Percentiles rank a stretch among this genome's conserved stretches.
These are phyloP conservation scores for Goniozus legneri DNA, from an alignment of 1,140 invertebrate genomes.

Conservation along the genomic window DNA sequence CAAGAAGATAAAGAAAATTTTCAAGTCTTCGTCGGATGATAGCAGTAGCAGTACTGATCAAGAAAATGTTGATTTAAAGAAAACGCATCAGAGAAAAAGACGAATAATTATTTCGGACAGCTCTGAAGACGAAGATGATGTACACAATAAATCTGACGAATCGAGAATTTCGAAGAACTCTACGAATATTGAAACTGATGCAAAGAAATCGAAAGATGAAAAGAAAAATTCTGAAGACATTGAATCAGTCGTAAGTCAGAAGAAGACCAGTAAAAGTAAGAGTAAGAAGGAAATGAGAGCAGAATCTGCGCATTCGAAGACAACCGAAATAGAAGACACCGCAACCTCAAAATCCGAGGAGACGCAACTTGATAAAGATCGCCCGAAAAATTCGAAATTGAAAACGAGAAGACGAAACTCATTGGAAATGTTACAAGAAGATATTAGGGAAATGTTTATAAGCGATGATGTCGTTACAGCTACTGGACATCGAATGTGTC, in stretches of 20 bases:
- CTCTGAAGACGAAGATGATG: conserved; percentile 44
- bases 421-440: conserved; percentile 62
- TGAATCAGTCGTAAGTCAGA: no score
- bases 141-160: no score
- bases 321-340: no score
- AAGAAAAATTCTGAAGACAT: conserved; percentile 30
- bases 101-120: conserved; percentile 38
- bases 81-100: conserved; percentile 26
- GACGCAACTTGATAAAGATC: no score
- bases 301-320: no score
- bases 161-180: no score
- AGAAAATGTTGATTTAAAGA: conserved; percentile 27
- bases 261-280: no score
- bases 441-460: conserved; percentile 67
- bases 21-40: conserved; percentile 31
- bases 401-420: conserved; percentile 49
- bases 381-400: conserved; percentile 16
- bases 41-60: conserved; percentile 27
- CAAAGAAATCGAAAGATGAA: conserved; percentile 1
- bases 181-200: not conserved
- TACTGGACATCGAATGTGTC: conserved; percentile 47
- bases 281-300: no score
- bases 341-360: no score
- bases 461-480: conserved; percentile 59
- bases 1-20: conserved; percentile 35